A percentile compares a stretch with the other conserved stretches of the same genome.
phyloP scores from a whole-genome alignment of 1,140 invertebrate genomes.

The Apocrypta bakeri region DNA sequence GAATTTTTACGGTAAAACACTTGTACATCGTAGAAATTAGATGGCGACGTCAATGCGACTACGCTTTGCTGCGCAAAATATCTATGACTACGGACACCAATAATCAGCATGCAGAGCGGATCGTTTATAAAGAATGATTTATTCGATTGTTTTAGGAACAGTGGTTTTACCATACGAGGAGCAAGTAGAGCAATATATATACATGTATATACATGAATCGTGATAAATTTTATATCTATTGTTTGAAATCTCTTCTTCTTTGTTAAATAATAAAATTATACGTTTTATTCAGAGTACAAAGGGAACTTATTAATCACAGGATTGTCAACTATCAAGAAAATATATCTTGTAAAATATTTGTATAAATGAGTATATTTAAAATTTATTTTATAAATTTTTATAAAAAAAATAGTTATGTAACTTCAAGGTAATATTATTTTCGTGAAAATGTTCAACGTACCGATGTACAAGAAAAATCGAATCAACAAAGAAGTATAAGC shows the following conservation, averaged over 20 bases:
- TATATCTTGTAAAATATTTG: no score
- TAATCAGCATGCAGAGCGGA: slow-evolving; percentile 51
- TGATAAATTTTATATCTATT: background rate
- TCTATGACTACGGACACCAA: slow-evolving; percentile 15
- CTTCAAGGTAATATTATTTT: no score
- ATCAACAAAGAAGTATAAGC: background rate
- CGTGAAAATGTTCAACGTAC: no score
- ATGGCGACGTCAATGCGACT: background rate
- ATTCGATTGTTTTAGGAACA: slow-evolving; percentile 62
- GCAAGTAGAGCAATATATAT: slow-evolving; percentile 46
- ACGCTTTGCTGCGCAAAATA: background rate
- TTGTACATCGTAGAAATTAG: no score
- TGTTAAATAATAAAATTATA: no score
- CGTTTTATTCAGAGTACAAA: no score
- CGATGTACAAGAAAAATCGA: background rate
- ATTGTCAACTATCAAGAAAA: no score
- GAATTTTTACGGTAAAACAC: no score
- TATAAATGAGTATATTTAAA: no score
- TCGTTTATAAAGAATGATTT: slow-evolving; percentile 64
- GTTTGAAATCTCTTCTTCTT: background rate
- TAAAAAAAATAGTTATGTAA: no score
- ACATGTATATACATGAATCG: slow-evolving; percentile 16
- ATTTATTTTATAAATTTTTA: no score
- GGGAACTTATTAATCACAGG: no score
- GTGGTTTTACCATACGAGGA: slow-evolving; percentile 59